Evolutionary conservation across 30 jellyfish, hydroid and myxozoan genomes (phyloP), one percentile per base, ranked within the genome.

Genomic region (Hydractinia symbiolongicarpus): DNA sequence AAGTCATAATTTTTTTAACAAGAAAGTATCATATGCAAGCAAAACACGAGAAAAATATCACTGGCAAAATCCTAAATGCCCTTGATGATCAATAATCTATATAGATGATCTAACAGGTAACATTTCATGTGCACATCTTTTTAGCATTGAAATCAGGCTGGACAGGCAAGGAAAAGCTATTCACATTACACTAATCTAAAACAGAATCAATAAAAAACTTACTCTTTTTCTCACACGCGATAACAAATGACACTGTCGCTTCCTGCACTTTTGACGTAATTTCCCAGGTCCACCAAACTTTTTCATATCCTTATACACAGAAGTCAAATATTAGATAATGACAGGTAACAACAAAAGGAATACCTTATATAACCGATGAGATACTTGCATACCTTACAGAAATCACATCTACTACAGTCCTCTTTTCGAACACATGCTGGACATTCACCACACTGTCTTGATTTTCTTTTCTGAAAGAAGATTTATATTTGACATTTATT

Each of bases 231-330:
- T 30, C 55, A 79, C 84, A 84, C 89, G 90, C 50, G 98, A 91
- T 1, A 91, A 86, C 54, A 73, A 79, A 21, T 79, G 57, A 71
- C 98, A 91, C 81, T 91, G 98, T 13, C 96, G 78, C 8, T 79
- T 81, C 50, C 98, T 53, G 83, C 98, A 91, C 72, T 91, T 91
- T 72, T 91, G 98, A 7, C 98, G 66, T 72, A 91, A 64, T 50
- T 89, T 74, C 49, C 98, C 98, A 83, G 96, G 96, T 11, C 98
- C 98, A 21, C 98, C 98, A 83, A 73, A 86, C 79, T 91, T 91
- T 68, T 87, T 86, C 98, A 91, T 91, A 62, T 91, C 98, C 98
- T 91, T 76, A 57, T 77, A 73, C 0, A 73, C 52, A 8, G 50
- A 15, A 55, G 9, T 20, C 1, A 17, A 60, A 40, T 20, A n/a